These are phyloP conservation scores for Anorthoa munda DNA, from an alignment of 2,888 invertebrate genomes.

Conservation along the genomic window DNA sequence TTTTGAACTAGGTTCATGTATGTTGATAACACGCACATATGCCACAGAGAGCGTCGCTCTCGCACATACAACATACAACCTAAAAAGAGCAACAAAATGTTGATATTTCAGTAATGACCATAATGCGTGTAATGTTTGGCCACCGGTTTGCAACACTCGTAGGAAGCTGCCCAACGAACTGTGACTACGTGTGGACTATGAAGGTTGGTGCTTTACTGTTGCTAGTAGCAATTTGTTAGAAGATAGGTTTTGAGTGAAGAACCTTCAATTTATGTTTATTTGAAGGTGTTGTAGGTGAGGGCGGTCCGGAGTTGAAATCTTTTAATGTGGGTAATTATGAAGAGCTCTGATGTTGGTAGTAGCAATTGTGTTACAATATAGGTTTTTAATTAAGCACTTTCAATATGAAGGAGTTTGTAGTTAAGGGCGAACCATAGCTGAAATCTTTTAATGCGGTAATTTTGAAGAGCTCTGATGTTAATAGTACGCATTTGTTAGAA, in stretches of 20 bases:
- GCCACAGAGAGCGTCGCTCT: neutral
- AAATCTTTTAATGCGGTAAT: neutral
- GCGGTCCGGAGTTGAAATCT: neutral
- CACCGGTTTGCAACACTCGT: conserved; percentile 67
- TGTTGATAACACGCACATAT: too few species aligned
- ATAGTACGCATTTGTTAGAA: too few species aligned
- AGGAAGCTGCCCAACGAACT: conserved; percentile 70
- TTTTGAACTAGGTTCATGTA: too few species aligned
- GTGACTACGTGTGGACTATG: conserved; percentile 63
- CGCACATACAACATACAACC: neutral
- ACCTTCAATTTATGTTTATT: neutral
- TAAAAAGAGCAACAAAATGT: conserved; percentile 1
- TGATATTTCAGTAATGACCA: conserved; percentile 37
- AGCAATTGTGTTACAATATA: too few species aligned
- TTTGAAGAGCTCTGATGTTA: too few species aligned
- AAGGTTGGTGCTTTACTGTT: conserved; percentile 49
- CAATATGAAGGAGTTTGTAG: too few species aligned
- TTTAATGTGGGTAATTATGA: neutral
- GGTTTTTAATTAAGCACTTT: too few species aligned
- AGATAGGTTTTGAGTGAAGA: conserved; percentile 10
- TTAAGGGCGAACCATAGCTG: neutral
- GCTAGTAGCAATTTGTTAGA: conserved; percentile 12
- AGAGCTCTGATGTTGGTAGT: too few species aligned
- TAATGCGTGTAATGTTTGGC: conserved; percentile 49
- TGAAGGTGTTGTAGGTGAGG: neutral